A percentile compares a stretch with the other conserved stretches of the same genome.
phyloP scores from a whole-genome alignment of 2,888 invertebrate genomes.

The Lasioglossum zephyrum region DNA sequence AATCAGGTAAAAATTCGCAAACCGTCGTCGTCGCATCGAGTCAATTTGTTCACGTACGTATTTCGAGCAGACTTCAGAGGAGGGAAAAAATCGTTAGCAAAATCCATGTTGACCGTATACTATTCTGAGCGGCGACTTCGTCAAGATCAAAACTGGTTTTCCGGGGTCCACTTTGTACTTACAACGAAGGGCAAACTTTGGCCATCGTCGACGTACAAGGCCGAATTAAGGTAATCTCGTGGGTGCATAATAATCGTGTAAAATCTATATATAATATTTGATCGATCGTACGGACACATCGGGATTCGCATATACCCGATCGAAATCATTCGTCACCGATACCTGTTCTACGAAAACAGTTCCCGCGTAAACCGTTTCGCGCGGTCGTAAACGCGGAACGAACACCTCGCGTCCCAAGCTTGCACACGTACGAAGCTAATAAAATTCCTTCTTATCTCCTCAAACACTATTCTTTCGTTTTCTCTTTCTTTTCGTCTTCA shows the following conservation, averaged over 20 bases:
- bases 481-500: slow-evolving; percentile 7
- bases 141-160: neutral
- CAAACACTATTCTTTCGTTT: neutral
- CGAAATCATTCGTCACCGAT: slow-evolving; percentile 7
- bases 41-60: slow-evolving; percentile 35
- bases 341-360: slow-evolving; percentile 17
- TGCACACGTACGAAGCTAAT: slow-evolving; percentile 22
- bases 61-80: slow-evolving; percentile 29
- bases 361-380: slow-evolving; percentile 15
- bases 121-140: slow-evolving; percentile 11
- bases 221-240: slow-evolving; percentile 38
- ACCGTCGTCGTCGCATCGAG: slow-evolving; percentile 10
- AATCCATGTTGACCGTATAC: neutral
- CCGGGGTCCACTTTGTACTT: neutral
- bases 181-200: slow-evolving; percentile 13
- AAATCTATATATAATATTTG: slow-evolving; percentile 44
- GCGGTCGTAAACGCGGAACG: neutral
- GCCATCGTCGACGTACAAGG: slow-evolving; percentile 29
- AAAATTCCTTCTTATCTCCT: slow-evolving; percentile 1
- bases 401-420: slow-evolving; percentile 21
- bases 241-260: slow-evolving; percentile 40
- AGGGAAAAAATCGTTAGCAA: slow-evolving; percentile 46
- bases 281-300: slow-evolving; percentile 35
- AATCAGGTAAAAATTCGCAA: slow-evolving; percentile 65
- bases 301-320: slow-evolving; percentile 33